Evolutionary conservation across 2,797 vertebrate species (phyloP).

Genomic region (Hafferia zeledoni): DNA sequence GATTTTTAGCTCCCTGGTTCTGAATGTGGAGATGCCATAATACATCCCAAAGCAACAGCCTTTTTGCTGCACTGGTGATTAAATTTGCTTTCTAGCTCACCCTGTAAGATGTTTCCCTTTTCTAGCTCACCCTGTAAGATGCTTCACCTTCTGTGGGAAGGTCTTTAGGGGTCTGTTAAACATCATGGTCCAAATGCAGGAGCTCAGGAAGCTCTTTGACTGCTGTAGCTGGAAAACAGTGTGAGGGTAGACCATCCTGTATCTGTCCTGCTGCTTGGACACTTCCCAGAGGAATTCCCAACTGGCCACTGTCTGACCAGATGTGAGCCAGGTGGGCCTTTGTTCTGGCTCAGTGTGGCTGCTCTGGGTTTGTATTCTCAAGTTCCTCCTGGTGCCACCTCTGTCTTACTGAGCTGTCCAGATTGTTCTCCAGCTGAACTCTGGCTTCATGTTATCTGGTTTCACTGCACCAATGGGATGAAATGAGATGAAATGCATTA

Average conservation of each 20-base stretch:
- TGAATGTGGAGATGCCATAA: neutral
- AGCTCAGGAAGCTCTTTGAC: neutral
- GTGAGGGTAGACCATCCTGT: neutral
- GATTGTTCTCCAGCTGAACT: neutral
- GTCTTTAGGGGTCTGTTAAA: neutral
- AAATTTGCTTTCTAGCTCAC: neutral
- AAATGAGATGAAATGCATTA: neutral
- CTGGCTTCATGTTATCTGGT: neutral
- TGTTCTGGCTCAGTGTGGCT: accelerated
- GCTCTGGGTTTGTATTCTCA: neutral
- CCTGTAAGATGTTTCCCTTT: neutral
- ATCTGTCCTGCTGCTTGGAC: neutral
- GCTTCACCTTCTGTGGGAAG: neutral
- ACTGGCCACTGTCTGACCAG: neutral
- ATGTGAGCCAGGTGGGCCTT: neutral
- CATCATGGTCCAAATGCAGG: neutral
- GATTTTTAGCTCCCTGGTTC: neutral
- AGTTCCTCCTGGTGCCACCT: neutral
- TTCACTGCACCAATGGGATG: neutral
- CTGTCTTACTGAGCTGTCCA: neutral
- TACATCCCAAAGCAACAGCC: neutral
- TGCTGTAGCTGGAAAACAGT: neutral
- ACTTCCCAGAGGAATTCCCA: neutral
- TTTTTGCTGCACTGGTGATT: neutral
- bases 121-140: neutral